Percentiles rank a stretch among this genome's conserved stretches.
phyloP scores from a whole-genome alignment of 2,113 vertebrate species.

The Parus major region DNA sequence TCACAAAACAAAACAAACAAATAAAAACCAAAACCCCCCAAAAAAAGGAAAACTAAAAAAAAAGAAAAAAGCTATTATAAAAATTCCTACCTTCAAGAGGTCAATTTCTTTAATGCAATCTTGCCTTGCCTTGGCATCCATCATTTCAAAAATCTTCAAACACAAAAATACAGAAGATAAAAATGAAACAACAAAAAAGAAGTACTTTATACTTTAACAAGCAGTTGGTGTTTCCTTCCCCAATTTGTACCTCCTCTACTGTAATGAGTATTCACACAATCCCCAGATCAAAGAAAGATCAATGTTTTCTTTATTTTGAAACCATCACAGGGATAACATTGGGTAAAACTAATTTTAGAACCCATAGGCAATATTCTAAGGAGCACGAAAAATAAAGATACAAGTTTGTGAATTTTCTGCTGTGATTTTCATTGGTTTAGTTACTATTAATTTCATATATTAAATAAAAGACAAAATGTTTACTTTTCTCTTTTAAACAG shows the following conservation, averaged over 20 bases:
- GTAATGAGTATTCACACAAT: background rate
- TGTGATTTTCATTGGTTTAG: background rate
- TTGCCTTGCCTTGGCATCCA: conserved; percentile 92
- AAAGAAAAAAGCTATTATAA: background rate
- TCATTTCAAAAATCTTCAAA: conserved; percentile 92
- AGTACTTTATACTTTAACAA: background rate
- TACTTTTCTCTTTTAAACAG: background rate
- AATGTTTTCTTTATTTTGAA: conserved; percentile 24
- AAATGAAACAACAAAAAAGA: background rate
- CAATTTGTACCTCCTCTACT: background rate
- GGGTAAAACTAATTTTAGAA: background rate
- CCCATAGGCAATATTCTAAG: background rate
- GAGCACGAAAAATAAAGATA: background rate
- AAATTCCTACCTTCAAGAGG: conserved; percentile 85
- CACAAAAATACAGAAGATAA: background rate
- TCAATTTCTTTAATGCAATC: conserved; percentile 96
- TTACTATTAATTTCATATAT: background rate
- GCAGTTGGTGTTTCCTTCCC: background rate
- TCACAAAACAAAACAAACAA: background rate
- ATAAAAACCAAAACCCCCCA: background rate
- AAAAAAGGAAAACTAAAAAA: accelerated
- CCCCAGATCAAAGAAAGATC: background rate
- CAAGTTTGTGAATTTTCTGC: background rate
- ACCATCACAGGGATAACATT: background rate
- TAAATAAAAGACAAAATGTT: background rate